A percentile compares a stretch with the other conserved stretches of the same genome.
Conservation (phyloP, 2,797 vertebrate genomes). For the Cephalopachus bancanus region DNA sequence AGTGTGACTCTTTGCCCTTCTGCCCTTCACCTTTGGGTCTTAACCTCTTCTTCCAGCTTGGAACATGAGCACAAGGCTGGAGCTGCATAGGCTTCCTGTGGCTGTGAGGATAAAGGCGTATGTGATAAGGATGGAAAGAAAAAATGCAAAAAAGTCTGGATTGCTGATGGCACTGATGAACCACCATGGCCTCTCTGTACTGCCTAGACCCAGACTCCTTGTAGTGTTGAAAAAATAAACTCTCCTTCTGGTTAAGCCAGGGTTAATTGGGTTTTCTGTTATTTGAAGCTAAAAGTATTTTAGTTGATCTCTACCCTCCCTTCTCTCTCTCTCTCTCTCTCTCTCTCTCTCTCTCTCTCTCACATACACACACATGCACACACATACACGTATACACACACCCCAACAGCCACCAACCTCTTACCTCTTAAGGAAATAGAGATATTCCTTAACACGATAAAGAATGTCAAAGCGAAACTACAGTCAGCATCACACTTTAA, state of each 20-base stretch:
- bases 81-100: neutral
- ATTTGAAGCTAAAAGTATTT: neutral
- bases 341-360: neutral
- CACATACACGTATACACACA: neutral
- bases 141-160: neutral
- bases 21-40: neutral
- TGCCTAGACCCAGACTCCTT: neutral
- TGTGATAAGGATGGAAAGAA: neutral
- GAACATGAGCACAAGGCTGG: neutral
- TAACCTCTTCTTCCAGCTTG: neutral
- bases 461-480: neutral
- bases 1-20: neutral
- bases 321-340: too few species aligned
- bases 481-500: neutral
- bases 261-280: neutral
- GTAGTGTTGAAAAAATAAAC: neutral
- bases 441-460: neutral
- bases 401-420: neutral
- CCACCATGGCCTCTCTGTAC: fast-evolving
- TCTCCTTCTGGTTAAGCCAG: neutral
- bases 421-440: neutral
- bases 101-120: neutral
- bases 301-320: neutral
- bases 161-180: fast-evolving
- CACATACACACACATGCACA: neutral